Percentiles rank a stretch among this genome's conserved stretches.
Evolutionary conservation across 2,797 vertebrate genomes (phyloP).

Genomic region (Microtus agrestis): DNA sequence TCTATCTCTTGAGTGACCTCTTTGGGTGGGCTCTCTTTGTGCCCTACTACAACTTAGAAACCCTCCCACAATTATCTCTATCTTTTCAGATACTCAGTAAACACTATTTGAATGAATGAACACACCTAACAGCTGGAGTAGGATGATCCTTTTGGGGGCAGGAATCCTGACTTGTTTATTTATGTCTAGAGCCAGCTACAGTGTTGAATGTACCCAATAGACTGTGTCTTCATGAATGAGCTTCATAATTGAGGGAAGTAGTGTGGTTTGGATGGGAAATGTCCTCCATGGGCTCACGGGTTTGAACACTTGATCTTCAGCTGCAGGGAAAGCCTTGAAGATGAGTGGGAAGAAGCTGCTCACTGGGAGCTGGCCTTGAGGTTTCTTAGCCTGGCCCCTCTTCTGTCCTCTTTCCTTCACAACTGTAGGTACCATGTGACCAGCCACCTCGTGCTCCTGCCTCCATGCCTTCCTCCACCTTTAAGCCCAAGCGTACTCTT

Average conservation of each 20-base stretch:
- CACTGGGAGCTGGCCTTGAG: background rate
- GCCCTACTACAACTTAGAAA: background rate
- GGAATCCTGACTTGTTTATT: background rate
- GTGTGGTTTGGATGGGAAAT: background rate
- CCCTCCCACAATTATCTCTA: background rate
- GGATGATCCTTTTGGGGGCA: background rate
- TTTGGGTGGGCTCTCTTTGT: background rate
- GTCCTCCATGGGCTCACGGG: background rate
- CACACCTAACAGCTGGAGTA: background rate
- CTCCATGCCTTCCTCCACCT: background rate
- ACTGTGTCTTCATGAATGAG: slow-evolving; percentile 22
- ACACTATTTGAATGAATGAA: background rate
- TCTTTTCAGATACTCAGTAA: background rate
- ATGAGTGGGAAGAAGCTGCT: background rate
- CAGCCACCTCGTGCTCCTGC: too few relatives aligned
- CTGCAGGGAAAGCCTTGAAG: background rate
- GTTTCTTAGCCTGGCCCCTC: background rate
- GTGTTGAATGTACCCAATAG: background rate
- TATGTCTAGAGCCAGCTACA: background rate
- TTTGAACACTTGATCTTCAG: background rate
- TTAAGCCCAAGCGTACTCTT: background rate
- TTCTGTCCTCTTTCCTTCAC: background rate
- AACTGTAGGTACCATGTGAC: background rate
- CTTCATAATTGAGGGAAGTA: background rate
- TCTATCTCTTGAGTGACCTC: background rate